Percentiles rank a stretch among this genome's conserved stretches.
These are phyloP conservation scores for Gasterosteus aculeatus DNA, from an alignment of 2,113 vertebrate species.

Conservation along the genomic window DNA sequence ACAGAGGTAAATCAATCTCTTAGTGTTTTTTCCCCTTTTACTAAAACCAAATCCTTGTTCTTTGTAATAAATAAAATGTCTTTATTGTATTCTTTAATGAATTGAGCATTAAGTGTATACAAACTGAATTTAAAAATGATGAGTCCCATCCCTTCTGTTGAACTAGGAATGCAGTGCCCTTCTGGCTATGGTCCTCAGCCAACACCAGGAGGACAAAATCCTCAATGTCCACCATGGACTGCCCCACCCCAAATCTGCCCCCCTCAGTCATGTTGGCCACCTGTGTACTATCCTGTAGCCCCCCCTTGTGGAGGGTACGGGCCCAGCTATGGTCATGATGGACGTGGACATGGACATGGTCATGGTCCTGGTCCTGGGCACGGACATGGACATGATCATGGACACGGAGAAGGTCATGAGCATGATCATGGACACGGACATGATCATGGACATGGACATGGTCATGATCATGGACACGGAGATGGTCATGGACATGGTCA, in stretches of 20 bases:
- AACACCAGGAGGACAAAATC: background rate
- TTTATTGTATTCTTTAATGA: background rate
- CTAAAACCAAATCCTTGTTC: background rate
- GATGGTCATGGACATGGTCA: no score
- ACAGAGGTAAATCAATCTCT: background rate
- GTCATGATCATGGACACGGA: no score
- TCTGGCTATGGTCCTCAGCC: background rate
- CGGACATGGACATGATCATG: no score
- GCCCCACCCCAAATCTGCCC: background rate
- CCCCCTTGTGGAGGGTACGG: constrained; percentile 14
- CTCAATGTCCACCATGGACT: background rate
- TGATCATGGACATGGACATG: no score
- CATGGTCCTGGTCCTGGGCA: no score
- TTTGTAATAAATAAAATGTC: background rate
- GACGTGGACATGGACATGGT: background rate
- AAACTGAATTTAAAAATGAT: background rate
- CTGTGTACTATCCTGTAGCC: background rate
- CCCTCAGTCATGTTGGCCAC: constrained; percentile 1
- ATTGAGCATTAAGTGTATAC: background rate
- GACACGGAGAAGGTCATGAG: no score
- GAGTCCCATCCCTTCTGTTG: background rate
- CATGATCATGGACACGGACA: no score
- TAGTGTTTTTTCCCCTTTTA: background rate
- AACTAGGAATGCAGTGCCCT: constrained; percentile 20
- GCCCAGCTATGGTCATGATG: background rate